Evolutionary conservation across 2,113 vertebrate genomes (phyloP).

Genomic region (Brachionichthys hirsutus): DNA sequence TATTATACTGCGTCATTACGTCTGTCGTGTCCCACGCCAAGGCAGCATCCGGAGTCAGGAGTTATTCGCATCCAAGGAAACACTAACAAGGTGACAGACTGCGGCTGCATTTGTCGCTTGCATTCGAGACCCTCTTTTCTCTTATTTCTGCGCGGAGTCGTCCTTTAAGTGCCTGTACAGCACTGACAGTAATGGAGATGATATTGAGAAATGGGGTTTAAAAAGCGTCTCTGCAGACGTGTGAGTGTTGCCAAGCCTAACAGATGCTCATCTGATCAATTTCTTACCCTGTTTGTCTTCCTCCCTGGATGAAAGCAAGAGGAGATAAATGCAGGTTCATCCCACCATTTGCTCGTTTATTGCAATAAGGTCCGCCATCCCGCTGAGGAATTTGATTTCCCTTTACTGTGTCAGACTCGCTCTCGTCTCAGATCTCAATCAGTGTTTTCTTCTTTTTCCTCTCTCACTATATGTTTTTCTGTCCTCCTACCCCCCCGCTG

Average conservation of each 20-base stretch:
- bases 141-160: slow-evolving; percentile 28
- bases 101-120: slow-evolving; percentile 20
- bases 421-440: slow-evolving; percentile 46
- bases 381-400: slow-evolving; percentile 58
- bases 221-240: slow-evolving; percentile 61
- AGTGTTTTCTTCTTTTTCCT: slow-evolving; percentile 32
- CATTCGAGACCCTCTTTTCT: slow-evolving; percentile 42
- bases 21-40: no score
- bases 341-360: slow-evolving; percentile 62
- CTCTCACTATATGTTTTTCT: neutral
- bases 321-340: slow-evolving; percentile 68
- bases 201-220: slow-evolving; percentile 67
- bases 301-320: slow-evolving; percentile 57
- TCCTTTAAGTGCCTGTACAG: slow-evolving; percentile 53
- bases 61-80: slow-evolving; percentile 29
- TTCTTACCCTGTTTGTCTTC: slow-evolving; percentile 66
- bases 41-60: neutral
- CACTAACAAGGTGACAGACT: slow-evolving; percentile 26
- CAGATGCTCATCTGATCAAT: slow-evolving; percentile 76
- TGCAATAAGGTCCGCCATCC: slow-evolving; percentile 50
- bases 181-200: slow-evolving; percentile 65
- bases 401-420: slow-evolving; percentile 37
- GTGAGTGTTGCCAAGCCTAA: slow-evolving; percentile 69
- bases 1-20: no score
- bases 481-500: slow-evolving; percentile 41